Conservation (phyloP, 2,888 invertebrate genomes). For the Lottia scabra region DNA sequence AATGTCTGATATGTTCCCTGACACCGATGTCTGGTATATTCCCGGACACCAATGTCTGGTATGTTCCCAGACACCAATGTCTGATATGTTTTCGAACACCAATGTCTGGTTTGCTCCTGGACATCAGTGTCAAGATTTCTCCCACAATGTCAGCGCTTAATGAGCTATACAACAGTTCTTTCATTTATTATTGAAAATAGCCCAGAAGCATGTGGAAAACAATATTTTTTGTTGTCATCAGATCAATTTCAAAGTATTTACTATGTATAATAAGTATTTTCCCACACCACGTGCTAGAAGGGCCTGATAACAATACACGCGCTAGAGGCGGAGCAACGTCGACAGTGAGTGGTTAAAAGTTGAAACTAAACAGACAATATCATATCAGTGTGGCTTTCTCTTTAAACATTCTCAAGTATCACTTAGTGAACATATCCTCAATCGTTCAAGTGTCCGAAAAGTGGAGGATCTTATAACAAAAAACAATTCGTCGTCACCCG, state of each 20-base stretch:
- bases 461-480: background rate
- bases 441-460: slow-evolving; percentile 3
- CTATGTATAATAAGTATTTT: background rate
- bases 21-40: too few species aligned
- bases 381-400: background rate
- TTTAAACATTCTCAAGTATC: slow-evolving; percentile 3
- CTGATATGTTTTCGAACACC: too few species aligned
- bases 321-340: slow-evolving; percentile 4
- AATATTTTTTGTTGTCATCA: too few species aligned
- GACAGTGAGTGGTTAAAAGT: slow-evolving; percentile 1
- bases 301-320: background rate
- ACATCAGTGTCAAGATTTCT: too few species aligned
- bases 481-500: background rate
- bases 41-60: too few species aligned
- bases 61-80: too few species aligned
- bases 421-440: slow-evolving; percentile 4
- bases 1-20: too few species aligned
- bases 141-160: too few species aligned
- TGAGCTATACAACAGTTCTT: background rate
- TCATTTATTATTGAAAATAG: too few species aligned
- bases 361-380: background rate
- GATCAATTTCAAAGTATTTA: too few species aligned
- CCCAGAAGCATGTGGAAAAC: too few species aligned
- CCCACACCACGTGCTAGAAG: background rate
- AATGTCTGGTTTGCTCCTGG: too few species aligned